Conservation (phyloP, 1,140 invertebrate species). For the Agrilus planipennis region DNA sequence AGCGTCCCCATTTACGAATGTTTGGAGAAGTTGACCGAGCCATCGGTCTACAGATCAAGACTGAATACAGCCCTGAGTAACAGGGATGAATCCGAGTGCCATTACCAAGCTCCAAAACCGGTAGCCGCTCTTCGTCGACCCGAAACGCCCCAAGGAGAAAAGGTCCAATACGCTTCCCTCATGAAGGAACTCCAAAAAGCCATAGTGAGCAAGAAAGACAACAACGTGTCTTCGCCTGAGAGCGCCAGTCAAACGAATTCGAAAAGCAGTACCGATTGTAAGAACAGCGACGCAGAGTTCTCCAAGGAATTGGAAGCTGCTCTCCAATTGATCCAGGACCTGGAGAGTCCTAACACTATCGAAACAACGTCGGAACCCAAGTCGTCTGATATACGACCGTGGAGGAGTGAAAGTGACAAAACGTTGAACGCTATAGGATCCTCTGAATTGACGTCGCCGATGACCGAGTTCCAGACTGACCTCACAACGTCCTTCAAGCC, state of each 20-base stretch:
- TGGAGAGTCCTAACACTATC: slow-evolving; percentile 37
- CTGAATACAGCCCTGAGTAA: slow-evolving; percentile 30
- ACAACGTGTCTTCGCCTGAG: slow-evolving; percentile 20
- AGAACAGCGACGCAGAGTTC: slow-evolving; percentile 35
- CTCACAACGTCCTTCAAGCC: slow-evolving; percentile 22
- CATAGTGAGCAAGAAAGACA: slow-evolving; percentile 29
- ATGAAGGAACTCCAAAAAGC: slow-evolving; percentile 36
- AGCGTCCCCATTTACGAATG: slow-evolving; percentile 35
- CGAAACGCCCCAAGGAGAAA: slow-evolving; percentile 27
- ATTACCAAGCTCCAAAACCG: slow-evolving; percentile 28
- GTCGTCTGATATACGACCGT: slow-evolving; percentile 15
- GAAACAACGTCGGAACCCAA: slow-evolving; percentile 33
- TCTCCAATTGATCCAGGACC: slow-evolving; percentile 37
- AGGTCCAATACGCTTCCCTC: slow-evolving; percentile 36
- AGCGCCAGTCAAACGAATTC: slow-evolving; percentile 21
- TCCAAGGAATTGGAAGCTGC: slow-evolving; percentile 37
- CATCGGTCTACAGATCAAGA: slow-evolving; percentile 30
- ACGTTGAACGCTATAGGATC: slow-evolving; percentile 32
- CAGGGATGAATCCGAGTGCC: slow-evolving; percentile 16
- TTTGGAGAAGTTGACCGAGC: slow-evolving; percentile 34
- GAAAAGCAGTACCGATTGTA: slow-evolving; percentile 19
- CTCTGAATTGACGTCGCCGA: slow-evolving; percentile 27
- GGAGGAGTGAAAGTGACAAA: slow-evolving; percentile 31
- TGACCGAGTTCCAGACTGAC: slow-evolving; percentile 23
- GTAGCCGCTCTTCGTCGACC: slow-evolving; percentile 15